Conservation (phyloP, 2,797 vertebrate species). For the Hyperoplus lanceolatus region DNA sequence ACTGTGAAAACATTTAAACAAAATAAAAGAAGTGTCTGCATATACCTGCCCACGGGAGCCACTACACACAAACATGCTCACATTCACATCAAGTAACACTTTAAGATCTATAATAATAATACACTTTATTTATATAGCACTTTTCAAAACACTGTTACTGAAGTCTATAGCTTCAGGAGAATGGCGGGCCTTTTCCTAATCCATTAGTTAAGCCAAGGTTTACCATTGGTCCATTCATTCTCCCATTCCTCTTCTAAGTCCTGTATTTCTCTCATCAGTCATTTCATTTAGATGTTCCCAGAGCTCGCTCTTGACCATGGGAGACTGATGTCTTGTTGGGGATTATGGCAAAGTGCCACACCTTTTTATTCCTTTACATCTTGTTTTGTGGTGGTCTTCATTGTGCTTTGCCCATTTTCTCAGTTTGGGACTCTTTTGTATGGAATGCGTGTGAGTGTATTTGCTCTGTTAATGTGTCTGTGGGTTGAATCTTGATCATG, state of each 20-base stretch:
- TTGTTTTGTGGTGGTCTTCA: conserved; percentile 52
- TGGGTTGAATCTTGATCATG: conserved; percentile 72
- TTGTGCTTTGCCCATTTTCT: conserved; percentile 54
- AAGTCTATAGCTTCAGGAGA: conserved; percentile 22
- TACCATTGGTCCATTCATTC: conserved; percentile 63
- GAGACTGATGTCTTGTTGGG: conserved; percentile 74
- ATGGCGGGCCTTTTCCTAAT: conserved; percentile 49
- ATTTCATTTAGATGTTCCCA: conserved; percentile 70
- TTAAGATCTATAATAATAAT: conserved; percentile 20
- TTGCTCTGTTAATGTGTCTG: conserved; percentile 51
- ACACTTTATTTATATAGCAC: too few species aligned
- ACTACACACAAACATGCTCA: conserved; percentile 10
- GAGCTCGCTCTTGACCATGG: conserved; percentile 60
- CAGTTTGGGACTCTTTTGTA: conserved; percentile 46
- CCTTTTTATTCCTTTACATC: conserved; percentile 69
- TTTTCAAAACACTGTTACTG: too few species aligned
- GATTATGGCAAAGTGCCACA: conserved; percentile 76
- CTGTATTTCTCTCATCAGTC: conserved; percentile 45
- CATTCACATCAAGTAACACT: conserved; percentile 35
- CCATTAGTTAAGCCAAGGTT: conserved; percentile 55
- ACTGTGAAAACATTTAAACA: background rate
- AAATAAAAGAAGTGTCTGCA: conserved; percentile 4
- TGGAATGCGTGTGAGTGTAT: conserved; percentile 56
- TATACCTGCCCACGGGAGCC: background rate
- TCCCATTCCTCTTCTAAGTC: conserved; percentile 67